A percentile compares a stretch with the other conserved stretches of the same genome.
Conservation (phyloP, 2,888 invertebrate species). For the Clostera curtula region DNA sequence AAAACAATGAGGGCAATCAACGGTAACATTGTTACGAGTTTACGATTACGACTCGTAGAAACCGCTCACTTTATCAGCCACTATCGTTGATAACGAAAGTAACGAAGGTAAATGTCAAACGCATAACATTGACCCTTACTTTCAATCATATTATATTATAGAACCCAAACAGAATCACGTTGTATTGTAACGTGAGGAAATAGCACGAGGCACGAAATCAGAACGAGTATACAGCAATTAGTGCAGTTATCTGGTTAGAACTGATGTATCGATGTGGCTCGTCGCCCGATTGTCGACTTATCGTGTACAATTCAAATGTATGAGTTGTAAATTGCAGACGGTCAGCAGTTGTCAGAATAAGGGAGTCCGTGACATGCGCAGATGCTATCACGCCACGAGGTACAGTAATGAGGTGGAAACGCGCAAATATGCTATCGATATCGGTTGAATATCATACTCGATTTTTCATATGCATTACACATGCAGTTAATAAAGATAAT, state of each 20-base stretch:
- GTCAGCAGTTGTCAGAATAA: no score
- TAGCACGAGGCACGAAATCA: constrained; percentile 5
- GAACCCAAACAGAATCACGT: constrained; percentile 21
- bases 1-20: no score
- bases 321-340: no score
- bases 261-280: constrained; percentile 3
- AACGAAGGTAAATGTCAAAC: background rate
- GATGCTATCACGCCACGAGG: constrained; percentile 39
- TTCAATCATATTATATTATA: no score
- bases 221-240: constrained; percentile 6
- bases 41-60: no score
- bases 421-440: constrained; percentile 1
- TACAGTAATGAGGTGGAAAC: constrained; percentile 3
- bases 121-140: background rate
- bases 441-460: no score
- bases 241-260: constrained; percentile 12
- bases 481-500: no score
- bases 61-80: no score
- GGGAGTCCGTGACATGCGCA: constrained; percentile 51
- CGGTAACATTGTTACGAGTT: no score
- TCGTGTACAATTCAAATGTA: background rate
- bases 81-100: no score
- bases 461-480: no score
- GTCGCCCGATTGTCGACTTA: constrained; percentile 1
- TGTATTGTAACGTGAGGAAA: constrained; percentile 22